These are phyloP conservation scores for Romanogobio albipinnatus DNA, from an alignment of 2,113 vertebrate species.

Conservation along the genomic window DNA sequence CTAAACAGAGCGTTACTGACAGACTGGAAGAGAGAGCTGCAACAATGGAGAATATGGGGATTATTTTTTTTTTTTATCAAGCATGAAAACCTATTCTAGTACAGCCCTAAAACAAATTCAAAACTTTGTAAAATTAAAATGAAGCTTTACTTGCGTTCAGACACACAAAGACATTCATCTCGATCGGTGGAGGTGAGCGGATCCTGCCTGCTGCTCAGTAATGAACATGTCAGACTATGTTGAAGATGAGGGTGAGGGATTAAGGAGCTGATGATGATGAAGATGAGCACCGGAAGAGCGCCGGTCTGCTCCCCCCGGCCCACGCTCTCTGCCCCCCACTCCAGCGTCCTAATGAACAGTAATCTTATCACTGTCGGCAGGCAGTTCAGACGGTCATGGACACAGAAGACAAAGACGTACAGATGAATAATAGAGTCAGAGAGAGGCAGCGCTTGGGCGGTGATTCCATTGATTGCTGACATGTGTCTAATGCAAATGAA, in stretches of 20 bases:
- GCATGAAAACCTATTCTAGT: no score
- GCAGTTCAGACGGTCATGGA: constrained; percentile 69
- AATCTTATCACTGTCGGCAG: constrained; percentile 76
- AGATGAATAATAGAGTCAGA: constrained; percentile 61
- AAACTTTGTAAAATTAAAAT: no score
- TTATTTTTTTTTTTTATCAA: no score
- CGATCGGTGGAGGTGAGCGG: constrained; percentile 53
- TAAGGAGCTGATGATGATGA: constrained; percentile 78
- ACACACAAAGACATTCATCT: constrained; percentile 13
- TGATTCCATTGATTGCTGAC: constrained; percentile 19
- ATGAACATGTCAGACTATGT: constrained; percentile 72
- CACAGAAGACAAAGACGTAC: constrained; percentile 66
- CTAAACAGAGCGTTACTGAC: no score
- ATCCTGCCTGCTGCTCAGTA: constrained; percentile 61
- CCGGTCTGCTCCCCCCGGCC: constrained; percentile 44
- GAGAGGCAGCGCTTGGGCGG: constrained; percentile 53
- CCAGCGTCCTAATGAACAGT: constrained; percentile 74
- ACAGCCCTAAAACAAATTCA: no score
- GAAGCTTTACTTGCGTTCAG: background rate
- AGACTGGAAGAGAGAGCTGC: no score
- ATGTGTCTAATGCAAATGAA: constrained; percentile 18
- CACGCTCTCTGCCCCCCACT: constrained; percentile 60
- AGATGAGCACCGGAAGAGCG: constrained; percentile 67
- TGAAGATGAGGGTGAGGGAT: constrained; percentile 76
- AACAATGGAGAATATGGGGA: no score